Percentiles rank a stretch among this genome's conserved stretches.
Evolutionary conservation across 2,113 vertebrate genomes (phyloP).

Genomic region (Prionailurus bengalensis): DNA sequence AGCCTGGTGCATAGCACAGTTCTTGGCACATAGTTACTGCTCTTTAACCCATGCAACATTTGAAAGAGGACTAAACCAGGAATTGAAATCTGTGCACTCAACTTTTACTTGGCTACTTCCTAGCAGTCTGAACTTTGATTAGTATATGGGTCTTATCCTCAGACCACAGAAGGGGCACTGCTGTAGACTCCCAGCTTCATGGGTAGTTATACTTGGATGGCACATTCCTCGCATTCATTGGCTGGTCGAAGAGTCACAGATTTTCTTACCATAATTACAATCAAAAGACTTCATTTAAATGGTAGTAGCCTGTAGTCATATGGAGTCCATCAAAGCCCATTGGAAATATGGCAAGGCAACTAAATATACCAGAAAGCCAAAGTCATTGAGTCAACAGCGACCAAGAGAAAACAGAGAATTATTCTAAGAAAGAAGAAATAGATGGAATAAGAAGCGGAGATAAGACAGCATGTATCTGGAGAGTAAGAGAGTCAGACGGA

Average conservation of each 20-base stretch:
- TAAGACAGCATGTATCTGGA: neutral
- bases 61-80: neutral
- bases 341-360: neutral
- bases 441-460: neutral
- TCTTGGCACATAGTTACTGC: neutral
- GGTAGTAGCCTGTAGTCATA: neutral
- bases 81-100: neutral
- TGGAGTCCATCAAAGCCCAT: neutral
- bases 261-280: slow-evolving; percentile 36
- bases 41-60: neutral
- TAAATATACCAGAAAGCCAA: neutral
- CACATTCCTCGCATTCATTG: neutral
- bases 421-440: neutral
- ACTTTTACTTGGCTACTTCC: neutral
- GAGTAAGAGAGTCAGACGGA: accelerated
- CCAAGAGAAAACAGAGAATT: neutral
- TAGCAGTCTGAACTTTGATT: neutral
- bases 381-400: neutral
- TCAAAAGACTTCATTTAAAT: slow-evolving; percentile 3
- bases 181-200: neutral
- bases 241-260: neutral
- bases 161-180: neutral
- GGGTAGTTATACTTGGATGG: neutral
- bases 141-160: neutral
- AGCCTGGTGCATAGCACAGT: neutral